Evolutionary conservation across 2,888 invertebrate genomes (phyloP).

Genomic region (Phalangium opilio): DNA sequence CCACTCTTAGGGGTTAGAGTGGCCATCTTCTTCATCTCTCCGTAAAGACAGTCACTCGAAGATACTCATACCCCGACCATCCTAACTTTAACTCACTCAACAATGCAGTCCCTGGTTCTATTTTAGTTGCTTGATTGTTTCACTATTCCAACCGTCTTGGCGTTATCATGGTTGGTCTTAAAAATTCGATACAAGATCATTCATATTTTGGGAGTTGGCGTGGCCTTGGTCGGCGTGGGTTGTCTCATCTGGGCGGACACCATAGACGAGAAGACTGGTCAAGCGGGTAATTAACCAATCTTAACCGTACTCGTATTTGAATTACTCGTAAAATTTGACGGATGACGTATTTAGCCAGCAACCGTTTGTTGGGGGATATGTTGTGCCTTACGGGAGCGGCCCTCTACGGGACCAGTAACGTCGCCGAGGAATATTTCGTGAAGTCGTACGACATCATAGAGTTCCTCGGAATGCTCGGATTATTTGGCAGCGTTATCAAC

Average conservation of each 20-base stretch:
- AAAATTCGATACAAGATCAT: conserved; percentile 56
- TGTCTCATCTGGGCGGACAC: conserved; percentile 71
- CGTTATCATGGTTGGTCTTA: conserved; percentile 57
- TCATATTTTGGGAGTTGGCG: conserved; percentile 59
- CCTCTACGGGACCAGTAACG: conserved; percentile 61
- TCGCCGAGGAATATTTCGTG: conserved; percentile 63
- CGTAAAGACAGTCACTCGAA: too few relatives aligned
- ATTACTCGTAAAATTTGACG: too few relatives aligned
- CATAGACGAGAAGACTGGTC: conserved; percentile 33
- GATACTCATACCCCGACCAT: too few relatives aligned
- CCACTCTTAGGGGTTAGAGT: too few relatives aligned
- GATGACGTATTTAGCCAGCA: conserved; percentile 53
- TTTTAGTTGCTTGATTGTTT: conserved; percentile 71
- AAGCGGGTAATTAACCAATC: conserved; percentile 12
- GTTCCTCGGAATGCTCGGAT: conserved; percentile 62
- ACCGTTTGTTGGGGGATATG: conserved; percentile 66
- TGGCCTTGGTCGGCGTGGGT: conserved; percentile 64
- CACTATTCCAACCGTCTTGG: conserved; percentile 63
- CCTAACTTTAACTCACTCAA: too few relatives aligned
- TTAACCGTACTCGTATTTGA: too few relatives aligned
- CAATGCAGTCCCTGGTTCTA: too few relatives aligned
- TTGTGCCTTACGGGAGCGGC: conserved; percentile 60
- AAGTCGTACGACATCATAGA: conserved; percentile 58
- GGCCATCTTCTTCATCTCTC: too few relatives aligned
- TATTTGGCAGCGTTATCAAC: conserved; percentile 60